Conservation (phyloP, 2,113 vertebrate species). For the Phoenicopterus ruber region DNA sequence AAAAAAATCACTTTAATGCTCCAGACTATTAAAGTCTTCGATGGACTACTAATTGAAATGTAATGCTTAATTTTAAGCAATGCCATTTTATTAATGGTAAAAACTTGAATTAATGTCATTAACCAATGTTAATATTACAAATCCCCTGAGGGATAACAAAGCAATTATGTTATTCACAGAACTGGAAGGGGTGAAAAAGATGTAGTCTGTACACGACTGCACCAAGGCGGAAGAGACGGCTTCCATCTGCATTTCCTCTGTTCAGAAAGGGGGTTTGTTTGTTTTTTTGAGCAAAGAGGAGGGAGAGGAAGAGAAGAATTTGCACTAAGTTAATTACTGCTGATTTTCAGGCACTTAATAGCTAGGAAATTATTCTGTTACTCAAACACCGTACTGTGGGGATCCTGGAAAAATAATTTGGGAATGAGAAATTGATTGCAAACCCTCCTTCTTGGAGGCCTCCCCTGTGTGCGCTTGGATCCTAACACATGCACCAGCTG, state of each 20-base stretch:
- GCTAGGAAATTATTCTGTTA: constrained; percentile 54
- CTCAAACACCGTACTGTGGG: constrained; percentile 32
- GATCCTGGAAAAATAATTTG: constrained; percentile 41
- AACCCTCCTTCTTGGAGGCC: background rate
- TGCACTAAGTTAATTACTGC: constrained; percentile 38
- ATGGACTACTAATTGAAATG: constrained; percentile 69
- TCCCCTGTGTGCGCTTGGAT: background rate
- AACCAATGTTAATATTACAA: constrained; percentile 68
- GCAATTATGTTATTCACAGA: constrained; percentile 64
- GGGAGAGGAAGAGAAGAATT: constrained; percentile 21
- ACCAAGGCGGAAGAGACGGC: background rate
- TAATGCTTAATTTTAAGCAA: constrained; percentile 70
- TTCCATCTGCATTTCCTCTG: constrained; percentile 2
- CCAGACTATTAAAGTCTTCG: constrained; percentile 42
- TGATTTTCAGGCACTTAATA: constrained; percentile 48
- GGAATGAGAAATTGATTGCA: constrained; percentile 33
- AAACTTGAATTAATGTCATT: constrained; percentile 72
- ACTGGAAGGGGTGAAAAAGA: background rate
- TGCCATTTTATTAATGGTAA: constrained; percentile 69
- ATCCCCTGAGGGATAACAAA: constrained; percentile 62
- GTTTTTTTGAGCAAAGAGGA: constrained; percentile 1
- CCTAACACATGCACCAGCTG: background rate
- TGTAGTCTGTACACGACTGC: background rate
- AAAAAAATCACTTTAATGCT: constrained; percentile 52
- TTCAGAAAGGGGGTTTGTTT: constrained; percentile 20